Conservation (phyloP, 1,140 invertebrate species). For the Gryon sp. region DNA sequence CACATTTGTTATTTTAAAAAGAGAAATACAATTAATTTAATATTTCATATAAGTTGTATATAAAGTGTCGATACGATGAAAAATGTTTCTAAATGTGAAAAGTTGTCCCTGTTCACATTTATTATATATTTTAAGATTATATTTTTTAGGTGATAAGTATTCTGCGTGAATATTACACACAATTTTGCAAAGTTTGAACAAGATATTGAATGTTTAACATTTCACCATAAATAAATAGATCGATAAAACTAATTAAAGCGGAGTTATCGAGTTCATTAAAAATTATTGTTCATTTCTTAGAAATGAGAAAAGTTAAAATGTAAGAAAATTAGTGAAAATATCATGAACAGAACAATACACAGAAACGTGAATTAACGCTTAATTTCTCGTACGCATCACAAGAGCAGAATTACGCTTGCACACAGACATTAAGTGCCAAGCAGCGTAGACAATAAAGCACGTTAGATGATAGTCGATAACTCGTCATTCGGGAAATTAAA, state of each 20-base stretch:
- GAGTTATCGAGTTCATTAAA: neutral
- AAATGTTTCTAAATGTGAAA: no score
- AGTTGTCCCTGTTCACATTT: no score
- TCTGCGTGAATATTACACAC: no score
- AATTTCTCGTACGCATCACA: conserved; percentile 23
- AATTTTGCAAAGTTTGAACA: neutral
- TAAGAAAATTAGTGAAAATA: conserved; percentile 4
- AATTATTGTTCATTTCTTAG: neutral
- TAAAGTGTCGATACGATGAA: no score
- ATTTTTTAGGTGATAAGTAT: no score
- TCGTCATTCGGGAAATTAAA: conserved; percentile 49
- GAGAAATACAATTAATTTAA: no score
- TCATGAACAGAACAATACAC: neutral
- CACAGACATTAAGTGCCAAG: conserved; percentile 20
- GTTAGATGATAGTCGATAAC: conserved; percentile 59
- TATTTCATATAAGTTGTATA: no score
- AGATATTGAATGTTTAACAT: no score
- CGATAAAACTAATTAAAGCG: neutral
- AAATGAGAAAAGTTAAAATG: neutral
- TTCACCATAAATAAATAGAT: no score
- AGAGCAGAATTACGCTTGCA: conserved; percentile 1
- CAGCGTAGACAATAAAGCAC: conserved; percentile 48
- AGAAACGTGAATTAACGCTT: conserved; percentile 30
- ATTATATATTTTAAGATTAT: no score
- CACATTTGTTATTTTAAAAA: no score